Conservation (phyloP, 2,113 vertebrate genomes). For the Butastur rufipennis region DNA sequence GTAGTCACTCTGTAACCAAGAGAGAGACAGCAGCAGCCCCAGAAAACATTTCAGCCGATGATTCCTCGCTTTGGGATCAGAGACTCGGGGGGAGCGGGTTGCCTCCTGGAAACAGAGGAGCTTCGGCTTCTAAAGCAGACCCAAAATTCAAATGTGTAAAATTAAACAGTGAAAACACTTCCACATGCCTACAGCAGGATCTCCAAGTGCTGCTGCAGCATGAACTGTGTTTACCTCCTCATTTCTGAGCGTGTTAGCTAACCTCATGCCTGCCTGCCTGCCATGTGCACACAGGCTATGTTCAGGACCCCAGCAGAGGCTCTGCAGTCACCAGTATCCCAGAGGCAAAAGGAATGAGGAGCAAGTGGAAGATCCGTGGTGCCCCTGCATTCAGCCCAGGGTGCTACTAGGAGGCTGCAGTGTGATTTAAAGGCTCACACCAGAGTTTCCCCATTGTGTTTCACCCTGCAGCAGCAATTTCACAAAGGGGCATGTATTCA, state of each 20-base stretch:
- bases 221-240: background rate
- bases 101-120: background rate
- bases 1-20: background rate
- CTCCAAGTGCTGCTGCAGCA: background rate
- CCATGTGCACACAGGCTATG: background rate
- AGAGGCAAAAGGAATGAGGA: background rate
- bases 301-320: background rate
- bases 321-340: background rate
- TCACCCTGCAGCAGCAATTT: background rate
- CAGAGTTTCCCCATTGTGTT: background rate
- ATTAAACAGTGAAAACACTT: background rate
- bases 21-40: background rate
- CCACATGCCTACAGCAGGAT: background rate
- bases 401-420: background rate
- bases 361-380: background rate
- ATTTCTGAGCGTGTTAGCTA: background rate
- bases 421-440: background rate
- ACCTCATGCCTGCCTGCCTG: background rate
- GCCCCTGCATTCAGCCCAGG: background rate
- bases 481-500: background rate
- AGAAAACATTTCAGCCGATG: background rate
- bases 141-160: background rate
- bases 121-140: background rate
- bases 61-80: background rate
- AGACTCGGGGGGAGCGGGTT: background rate